phyloP scores from a whole-genome alignment of 1,140 invertebrate species.

The Elymnias hypermnestra region DNA sequence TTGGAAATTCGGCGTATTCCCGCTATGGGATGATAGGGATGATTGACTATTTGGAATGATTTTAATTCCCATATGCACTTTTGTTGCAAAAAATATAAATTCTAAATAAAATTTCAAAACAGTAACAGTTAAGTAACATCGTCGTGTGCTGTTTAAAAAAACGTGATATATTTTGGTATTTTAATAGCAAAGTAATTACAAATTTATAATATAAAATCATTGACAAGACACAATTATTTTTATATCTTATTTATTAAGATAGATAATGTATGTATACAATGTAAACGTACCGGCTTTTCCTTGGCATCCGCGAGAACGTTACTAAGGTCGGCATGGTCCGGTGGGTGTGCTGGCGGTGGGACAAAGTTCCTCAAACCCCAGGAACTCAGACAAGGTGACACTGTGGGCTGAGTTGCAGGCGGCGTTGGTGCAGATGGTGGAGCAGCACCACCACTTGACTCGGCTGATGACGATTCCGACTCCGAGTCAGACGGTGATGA shows the following conservation, averaged over 20 bases:
- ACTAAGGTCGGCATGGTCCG: conserved; percentile 65
- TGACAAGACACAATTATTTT: neutral
- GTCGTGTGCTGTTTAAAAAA: too few relatives aligned
- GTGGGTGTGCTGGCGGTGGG: conserved; percentile 48
- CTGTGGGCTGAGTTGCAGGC: conserved; percentile 17
- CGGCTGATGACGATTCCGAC: conserved; percentile 61
- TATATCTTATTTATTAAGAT: neutral
- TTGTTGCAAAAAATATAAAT: too few relatives aligned
- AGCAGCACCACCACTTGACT: conserved; percentile 44
- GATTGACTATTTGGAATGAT: too few relatives aligned
- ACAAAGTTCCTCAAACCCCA: conserved; percentile 69
- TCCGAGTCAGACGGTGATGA: conserved; percentile 63
- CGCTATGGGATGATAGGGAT: too few relatives aligned
- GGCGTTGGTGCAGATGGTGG: conserved; percentile 41
- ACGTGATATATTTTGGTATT: too few relatives aligned
- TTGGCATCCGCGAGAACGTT: conserved; percentile 69
- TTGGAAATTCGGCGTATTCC: too few relatives aligned
- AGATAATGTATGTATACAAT: neutral
- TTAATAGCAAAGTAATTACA: too few relatives aligned
- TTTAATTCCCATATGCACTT: too few relatives aligned
- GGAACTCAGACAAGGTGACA: conserved; percentile 27
- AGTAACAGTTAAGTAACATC: too few relatives aligned
- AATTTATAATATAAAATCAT: too few relatives aligned
- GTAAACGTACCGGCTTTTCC: conserved; percentile 51
- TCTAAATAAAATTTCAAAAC: too few relatives aligned